These are phyloP conservation scores for Apus apus DNA, from an alignment of 2,113 vertebrate species.

Conservation along the genomic window DNA sequence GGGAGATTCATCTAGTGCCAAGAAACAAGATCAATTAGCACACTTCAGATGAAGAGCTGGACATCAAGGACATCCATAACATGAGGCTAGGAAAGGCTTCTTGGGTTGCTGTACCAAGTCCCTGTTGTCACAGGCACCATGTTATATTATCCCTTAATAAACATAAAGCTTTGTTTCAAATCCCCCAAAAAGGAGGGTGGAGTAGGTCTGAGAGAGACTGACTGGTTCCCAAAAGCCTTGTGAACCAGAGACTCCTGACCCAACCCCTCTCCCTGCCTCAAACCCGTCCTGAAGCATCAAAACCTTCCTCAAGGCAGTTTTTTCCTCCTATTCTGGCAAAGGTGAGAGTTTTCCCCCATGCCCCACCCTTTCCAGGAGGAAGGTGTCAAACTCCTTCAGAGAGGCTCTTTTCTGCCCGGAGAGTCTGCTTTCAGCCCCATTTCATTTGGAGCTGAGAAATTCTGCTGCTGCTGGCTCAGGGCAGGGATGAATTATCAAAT, in stretches of 20 bases:
- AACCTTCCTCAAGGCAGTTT: neutral
- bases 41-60: neutral
- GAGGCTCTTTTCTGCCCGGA: neutral
- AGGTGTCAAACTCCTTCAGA: neutral
- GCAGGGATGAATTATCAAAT: constrained; percentile 15
- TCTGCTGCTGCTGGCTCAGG: neutral
- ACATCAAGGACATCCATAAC: neutral
- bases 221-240: neutral
- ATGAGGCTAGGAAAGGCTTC: neutral
- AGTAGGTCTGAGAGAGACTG: fast-evolving
- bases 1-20: neutral
- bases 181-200: neutral
- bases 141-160: neutral
- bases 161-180: neutral
- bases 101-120: neutral
- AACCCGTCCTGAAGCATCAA: neutral
- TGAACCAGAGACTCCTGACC: neutral
- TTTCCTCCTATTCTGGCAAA: fast-evolving
- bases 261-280: neutral
- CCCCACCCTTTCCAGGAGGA: neutral
- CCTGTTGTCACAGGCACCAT: fast-evolving
- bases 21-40: neutral
- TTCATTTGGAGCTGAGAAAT: constrained; percentile 8
- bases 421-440: neutral
- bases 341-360: fast-evolving